Evolutionary conservation across 2,113 vertebrate genomes (phyloP), one percentile per base, ranked within the genome.

Genomic region (Vanacampus margaritifer): DNA sequence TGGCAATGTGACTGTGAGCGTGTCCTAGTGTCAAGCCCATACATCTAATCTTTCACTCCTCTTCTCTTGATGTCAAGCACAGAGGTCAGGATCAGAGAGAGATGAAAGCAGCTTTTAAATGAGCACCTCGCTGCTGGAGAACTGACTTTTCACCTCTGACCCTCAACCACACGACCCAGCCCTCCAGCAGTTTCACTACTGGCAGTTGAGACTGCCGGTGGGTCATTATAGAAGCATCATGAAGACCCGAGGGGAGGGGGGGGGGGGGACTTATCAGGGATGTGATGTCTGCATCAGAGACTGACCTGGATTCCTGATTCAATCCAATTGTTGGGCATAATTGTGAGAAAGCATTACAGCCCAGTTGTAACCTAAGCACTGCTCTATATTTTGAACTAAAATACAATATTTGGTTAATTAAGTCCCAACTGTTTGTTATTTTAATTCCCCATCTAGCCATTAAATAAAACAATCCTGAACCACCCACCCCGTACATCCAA

Each of bases 1-100:
- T 5, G 12, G n/a, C 23, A 43, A 62, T 16, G 64, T 21, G 37
- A 65, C 23, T 39, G 17, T 36, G 53, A 58, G 41, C 64, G 23
- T 13, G 19, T 67, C 53, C 11, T 2, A 62, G 65, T 41, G 39
- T 61, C 43, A 12, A 17, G 5, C 61, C 39, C 10, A 24, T 43
- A 24, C 60, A 62, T 65, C 43, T 65, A 14, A 13, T 50, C 32
- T 65, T 65, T 50, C 48, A 50, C 64, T 50, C 36, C 16, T 32
- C 21, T 1, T 69, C 68, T 76, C 71, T 77, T 79, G 75, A 80
- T 71, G 79, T 88, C 84, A 77, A 60, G 75, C 82, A 43, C 73
- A 69, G 72, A 54, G 76, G 80, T 86, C 72, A 68, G 60, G 76
- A 80, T 88, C 82, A 79, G 64, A 86, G 79, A 80, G 73, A 74